Conservation (phyloP, 2,888 invertebrate genomes). For the Byasa hedistus region DNA sequence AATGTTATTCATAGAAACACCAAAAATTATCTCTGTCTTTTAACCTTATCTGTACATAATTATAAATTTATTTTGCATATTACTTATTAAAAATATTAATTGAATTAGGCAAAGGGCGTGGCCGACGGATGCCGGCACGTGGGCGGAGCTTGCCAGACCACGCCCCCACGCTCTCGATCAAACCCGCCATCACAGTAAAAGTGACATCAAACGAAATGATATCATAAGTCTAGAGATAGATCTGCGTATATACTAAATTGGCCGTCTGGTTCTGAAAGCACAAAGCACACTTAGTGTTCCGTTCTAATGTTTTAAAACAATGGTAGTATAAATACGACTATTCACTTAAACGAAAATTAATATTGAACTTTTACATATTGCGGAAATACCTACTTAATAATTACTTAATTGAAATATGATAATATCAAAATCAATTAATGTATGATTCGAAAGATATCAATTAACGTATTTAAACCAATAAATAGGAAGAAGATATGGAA, state of each 20-base stretch:
- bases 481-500: no score
- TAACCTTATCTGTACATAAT: not conserved
- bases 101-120: constrained; percentile 48
- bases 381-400: no score
- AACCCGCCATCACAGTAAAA: constrained; percentile 33
- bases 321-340: constrained; percentile 11
- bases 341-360: not conserved
- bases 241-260: constrained; percentile 18
- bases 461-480: no score
- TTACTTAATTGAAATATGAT: no score
- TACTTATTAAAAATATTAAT: constrained; percentile 32
- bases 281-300: constrained; percentile 16
- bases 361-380: no score
- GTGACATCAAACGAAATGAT: constrained; percentile 32
- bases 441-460: no score
- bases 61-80: not conserved
- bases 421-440: no score
- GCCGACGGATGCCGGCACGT: constrained; percentile 33
- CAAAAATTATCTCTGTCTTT: no score
- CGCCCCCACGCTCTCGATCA: constrained; percentile 37
- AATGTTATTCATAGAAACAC: no score
- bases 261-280: constrained; percentile 27
- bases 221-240: constrained; percentile 26
- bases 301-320: constrained; percentile 22
- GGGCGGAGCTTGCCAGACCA: constrained; percentile 40